Base-by-base conservation (phyloP, 92 coral and sea anemone species). In the Palythoa grandiflora region DNA sequence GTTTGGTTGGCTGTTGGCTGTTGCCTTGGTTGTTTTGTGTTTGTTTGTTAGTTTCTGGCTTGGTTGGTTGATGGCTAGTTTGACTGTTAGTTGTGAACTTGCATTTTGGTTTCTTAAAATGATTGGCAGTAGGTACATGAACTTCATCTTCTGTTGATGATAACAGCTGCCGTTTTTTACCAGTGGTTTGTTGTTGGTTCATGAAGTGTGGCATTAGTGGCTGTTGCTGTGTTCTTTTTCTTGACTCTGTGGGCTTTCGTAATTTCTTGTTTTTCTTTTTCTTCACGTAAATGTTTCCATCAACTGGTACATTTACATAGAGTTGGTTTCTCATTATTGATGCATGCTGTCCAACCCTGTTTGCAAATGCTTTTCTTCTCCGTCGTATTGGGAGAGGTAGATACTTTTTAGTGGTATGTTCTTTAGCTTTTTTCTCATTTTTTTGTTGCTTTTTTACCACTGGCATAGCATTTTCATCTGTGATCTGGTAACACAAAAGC, bases 321-420 rank as follows among this genome's bases (percentile, higher is more conserved):
- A 84, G 71, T 47, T 89, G 89, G n/a, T 85, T 85, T 21, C 48
- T 75, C 92, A 85, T 84, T 44, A 68, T 78, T 21, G 92, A 89
- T 78, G 92, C 93, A 77, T n/a, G 73, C 38, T 40, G 51, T 78
- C 89, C 88, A 89, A 83, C 83, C 76, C 91, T 76, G 63, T 63
- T 89, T 68, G 84, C 53, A 57, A 75, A 89, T 51, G 79, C 21
- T 38, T 87, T 87, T 68, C 77, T 88, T 73, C 77, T 88, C 12
- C 87, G 61, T 57, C 90, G 59, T 63, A 87, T 38, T 87, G 84
- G 87, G 40, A 87, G 66, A 48, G 90, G 84, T 61, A 88, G 73
- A 70, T 68, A 87, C 36, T 66, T 87, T 87, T 57, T 71, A 9
- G 74, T 63, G 11, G 70, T 21, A 10, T 55, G 53, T 39, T 63